Evolutionary conservation across 2,113 vertebrate species (phyloP).

Genomic region (Syngnathus scovelli): DNA sequence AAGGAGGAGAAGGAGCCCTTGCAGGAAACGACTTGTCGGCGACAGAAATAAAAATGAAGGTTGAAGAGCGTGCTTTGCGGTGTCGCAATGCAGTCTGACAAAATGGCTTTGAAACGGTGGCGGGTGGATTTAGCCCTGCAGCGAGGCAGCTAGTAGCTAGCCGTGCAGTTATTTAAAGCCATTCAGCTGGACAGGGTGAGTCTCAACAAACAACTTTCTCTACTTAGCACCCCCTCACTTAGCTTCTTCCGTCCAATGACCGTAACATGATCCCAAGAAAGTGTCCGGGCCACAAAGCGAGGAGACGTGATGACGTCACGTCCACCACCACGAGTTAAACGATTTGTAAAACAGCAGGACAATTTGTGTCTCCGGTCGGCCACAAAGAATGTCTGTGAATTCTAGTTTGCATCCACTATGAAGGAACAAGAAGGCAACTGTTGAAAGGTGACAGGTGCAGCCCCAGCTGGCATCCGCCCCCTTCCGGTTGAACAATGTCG

Average conservation of each 20-base stretch:
- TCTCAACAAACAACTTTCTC: not conserved
- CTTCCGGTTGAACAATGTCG: conserved; percentile 61
- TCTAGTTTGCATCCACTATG: not conserved
- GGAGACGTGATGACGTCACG: not conserved
- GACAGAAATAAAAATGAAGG: not conserved
- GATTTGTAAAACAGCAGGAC: not conserved
- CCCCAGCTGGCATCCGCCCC: conserved; percentile 13
- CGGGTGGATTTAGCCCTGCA: conserved; percentile 42
- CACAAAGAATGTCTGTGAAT: not conserved
- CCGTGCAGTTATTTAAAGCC: conserved; percentile 34
- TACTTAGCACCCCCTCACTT: not conserved
- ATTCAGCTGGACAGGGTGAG: conserved; percentile 15
- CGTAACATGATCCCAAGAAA: not conserved
- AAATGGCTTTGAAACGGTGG: not conserved
- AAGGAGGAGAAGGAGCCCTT: not conserved
- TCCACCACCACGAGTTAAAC: not conserved
- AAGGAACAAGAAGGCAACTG: not conserved
- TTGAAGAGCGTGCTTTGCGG: not conserved
- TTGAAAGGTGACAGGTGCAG: not conserved
- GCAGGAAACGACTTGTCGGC: not conserved
- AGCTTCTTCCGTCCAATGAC: not conserved
- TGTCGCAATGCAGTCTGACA: not conserved
- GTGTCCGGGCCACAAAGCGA: not conserved
- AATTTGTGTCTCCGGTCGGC: not conserved
- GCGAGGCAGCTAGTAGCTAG: conserved; percentile 51